Evolutionary conservation across 2,113 vertebrate species (phyloP).

Genomic region (Catharus minimus): DNA sequence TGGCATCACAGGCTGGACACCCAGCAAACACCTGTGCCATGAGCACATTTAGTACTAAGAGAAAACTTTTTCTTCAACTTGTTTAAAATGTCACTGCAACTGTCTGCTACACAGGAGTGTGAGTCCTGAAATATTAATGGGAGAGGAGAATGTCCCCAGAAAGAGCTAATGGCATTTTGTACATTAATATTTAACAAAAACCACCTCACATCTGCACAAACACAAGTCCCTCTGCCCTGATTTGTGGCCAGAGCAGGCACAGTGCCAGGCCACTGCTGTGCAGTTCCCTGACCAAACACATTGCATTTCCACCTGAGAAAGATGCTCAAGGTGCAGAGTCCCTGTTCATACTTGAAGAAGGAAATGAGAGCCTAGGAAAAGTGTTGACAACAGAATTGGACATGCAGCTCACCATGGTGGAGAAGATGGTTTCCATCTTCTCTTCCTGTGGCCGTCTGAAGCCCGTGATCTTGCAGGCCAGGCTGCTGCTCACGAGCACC

Average conservation of each 20-base stretch:
- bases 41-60: not conserved
- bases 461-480: conserved; percentile 92
- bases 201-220: not conserved
- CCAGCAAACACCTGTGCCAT: accelerated
- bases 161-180: conserved; percentile 31
- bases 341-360: not conserved
- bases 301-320: not conserved
- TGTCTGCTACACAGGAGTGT: not conserved
- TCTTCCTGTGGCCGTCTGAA: conserved; percentile 89
- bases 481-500: conserved; percentile 86
- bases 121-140: conserved; percentile 19
- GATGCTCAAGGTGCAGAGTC: not conserved
- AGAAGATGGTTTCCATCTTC: conserved; percentile 91
- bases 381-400: not conserved
- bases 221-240: not conserved
- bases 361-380: not conserved
- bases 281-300: not conserved
- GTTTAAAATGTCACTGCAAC: not conserved
- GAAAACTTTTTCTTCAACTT: not conserved
- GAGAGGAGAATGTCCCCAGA: not conserved
- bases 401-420: conserved; percentile 84
- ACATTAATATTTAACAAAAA: conserved; percentile 1
- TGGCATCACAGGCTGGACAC: accelerated
- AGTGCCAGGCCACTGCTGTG: not conserved
- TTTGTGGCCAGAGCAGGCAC: not conserved